Evolutionary conservation across 1,140 invertebrate genomes (phyloP).

Genomic region (Cydia pomonella): DNA sequence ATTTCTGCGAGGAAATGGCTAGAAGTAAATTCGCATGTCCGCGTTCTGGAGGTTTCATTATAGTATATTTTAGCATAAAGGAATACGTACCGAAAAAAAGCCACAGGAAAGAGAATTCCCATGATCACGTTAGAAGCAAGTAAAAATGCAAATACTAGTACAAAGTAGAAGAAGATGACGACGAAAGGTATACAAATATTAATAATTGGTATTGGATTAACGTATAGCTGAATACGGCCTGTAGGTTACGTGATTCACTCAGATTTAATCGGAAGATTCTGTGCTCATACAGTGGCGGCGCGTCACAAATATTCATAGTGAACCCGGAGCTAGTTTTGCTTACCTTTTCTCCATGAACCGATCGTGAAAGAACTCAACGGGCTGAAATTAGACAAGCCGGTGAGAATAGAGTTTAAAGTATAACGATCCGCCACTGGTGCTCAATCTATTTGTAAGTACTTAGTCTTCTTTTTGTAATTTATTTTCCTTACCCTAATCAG

Average conservation of each 20-base stretch:
- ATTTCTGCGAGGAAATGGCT: slow-evolving; percentile 61
- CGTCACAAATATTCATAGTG: too few relatives aligned
- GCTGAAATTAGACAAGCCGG: too few relatives aligned
- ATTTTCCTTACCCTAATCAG: not conserved
- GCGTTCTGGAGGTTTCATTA: not conserved
- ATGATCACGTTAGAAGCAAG: too few relatives aligned
- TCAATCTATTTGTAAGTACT: not conserved
- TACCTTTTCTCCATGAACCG: too few relatives aligned
- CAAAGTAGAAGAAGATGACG: too few relatives aligned
- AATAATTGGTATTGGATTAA: not conserved
- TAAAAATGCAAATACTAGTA: too few relatives aligned
- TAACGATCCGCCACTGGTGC: too few relatives aligned
- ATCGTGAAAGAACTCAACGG: too few relatives aligned
- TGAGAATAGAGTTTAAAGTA: too few relatives aligned
- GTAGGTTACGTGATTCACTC: not conserved
- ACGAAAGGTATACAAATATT: slow-evolving; percentile 34
- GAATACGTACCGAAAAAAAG: not conserved
- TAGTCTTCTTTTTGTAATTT: too few relatives aligned
- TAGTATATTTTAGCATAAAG: not conserved
- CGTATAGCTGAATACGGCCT: not conserved
- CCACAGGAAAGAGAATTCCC: not conserved
- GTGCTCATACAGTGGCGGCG: too few relatives aligned
- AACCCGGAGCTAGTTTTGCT: too few relatives aligned
- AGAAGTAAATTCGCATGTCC: slow-evolving; percentile 36
- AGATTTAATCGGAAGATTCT: not conserved